These are phyloP conservation scores for Notodromas monacha DNA, from an alignment of 2,888 invertebrate species.

Conservation along the genomic window DNA sequence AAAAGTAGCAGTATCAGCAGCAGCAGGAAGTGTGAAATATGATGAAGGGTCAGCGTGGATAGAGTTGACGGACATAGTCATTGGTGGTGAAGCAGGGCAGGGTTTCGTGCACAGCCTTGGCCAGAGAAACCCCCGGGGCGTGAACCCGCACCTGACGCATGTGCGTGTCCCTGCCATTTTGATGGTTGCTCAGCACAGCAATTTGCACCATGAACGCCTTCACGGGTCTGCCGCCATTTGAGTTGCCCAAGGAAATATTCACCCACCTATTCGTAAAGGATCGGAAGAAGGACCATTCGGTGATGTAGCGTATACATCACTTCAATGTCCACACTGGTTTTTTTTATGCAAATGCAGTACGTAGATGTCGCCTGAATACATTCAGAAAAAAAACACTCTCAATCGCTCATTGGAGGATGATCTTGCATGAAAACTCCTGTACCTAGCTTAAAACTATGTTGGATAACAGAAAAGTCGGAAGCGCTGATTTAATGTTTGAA, in stretches of 20 bases:
- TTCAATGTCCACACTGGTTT: constrained; percentile 1
- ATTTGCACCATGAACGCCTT: constrained; percentile 88
- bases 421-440: too few relatives aligned
- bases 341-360: constrained; percentile 7
- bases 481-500: too few relatives aligned
- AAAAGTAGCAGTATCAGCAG: too few relatives aligned
- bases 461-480: too few relatives aligned
- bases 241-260: constrained; percentile 59
- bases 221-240: constrained; percentile 36
- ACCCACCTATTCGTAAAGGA: too few relatives aligned
- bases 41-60: constrained; percentile 41
- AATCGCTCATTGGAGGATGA: too few relatives aligned
- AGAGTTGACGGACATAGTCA: constrained; percentile 45
- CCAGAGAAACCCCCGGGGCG: constrained; percentile 28
- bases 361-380: constrained; percentile 12
- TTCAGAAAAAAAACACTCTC: too few relatives aligned
- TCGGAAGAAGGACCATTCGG: too few relatives aligned
- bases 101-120: constrained; percentile 15
- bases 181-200: constrained; percentile 85
- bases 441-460: too few relatives aligned
- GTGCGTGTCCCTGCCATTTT: constrained; percentile 92
- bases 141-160: constrained; percentile 87
- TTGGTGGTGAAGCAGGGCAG: constrained; percentile 41
- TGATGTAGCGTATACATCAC: constrained; percentile 21
- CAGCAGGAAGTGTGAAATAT: too few relatives aligned